These are phyloP conservation scores for Entomobrya multifasciata DNA, from an alignment of 2,888 invertebrate genomes.

Conservation along the genomic window DNA sequence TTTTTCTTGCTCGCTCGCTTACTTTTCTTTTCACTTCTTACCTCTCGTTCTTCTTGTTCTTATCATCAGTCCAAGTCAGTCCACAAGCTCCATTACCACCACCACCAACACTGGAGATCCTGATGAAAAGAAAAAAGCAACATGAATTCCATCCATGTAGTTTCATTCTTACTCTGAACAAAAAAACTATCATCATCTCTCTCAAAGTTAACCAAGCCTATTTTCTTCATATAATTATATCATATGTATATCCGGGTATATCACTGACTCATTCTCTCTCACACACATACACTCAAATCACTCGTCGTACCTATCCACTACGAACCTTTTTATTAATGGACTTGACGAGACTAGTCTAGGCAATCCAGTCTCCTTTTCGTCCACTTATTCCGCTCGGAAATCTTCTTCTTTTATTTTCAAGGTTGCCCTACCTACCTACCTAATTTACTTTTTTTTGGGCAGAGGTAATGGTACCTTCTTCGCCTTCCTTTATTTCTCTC, in stretches of 20 bases:
- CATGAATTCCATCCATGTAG: too few relatives aligned
- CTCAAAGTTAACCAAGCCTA: too few relatives aligned
- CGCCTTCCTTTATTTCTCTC: not conserved
- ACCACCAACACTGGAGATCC: not conserved
- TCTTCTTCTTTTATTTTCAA: constrained; percentile 18
- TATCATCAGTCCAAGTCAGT: not conserved
- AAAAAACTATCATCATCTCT: not conserved
- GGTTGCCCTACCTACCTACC: constrained; percentile 52
- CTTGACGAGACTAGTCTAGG: too few relatives aligned
- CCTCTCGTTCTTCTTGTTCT: not conserved
- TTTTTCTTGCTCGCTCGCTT: constrained; percentile 4
- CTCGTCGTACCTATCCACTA: not conserved
- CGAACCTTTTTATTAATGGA: not conserved
- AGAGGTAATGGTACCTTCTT: not conserved
- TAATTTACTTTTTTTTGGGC: not conserved
- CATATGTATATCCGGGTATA: constrained; percentile 41
- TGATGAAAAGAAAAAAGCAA: not conserved
- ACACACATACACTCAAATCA: too few relatives aligned
- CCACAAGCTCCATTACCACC: too few relatives aligned
- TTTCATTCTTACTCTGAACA: not conserved
- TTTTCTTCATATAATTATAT: not conserved
- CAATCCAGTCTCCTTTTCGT: not conserved
- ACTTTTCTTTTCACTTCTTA: not conserved
- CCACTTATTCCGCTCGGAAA: not conserved
- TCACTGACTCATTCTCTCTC: not conserved